Base-by-base conservation (phyloP, 2,888 invertebrate genomes). In the Ormyrus labotus region DNA sequence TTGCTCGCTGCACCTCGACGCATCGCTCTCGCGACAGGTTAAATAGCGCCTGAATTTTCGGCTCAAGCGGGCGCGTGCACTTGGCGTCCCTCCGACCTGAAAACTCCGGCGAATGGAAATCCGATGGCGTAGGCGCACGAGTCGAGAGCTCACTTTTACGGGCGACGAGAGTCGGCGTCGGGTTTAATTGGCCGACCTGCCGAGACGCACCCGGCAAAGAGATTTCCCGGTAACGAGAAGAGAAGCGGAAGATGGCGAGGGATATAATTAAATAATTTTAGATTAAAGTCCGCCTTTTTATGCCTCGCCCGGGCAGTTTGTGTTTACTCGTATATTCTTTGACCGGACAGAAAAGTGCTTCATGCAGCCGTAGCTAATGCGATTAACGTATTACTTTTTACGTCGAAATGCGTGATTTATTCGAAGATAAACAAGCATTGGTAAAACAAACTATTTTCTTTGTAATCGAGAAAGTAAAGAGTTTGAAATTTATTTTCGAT, bases 141-240 rank as follows among this genome's bases (percentile, higher is more conserved):
- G 51, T 78, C 53, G 74, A 81, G 71, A 51, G 65, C 74, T 75
- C 65, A 11, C 69, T 78, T 81, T 72, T 74, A 75, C 74, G 67
- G 68, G 34, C 48, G 65, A 61, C 67, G 71, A 78, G 34, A 34
- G 55, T 60, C 55, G 53, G 13, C 67, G 5, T 34, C 45, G 48
- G 8, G 50, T 60, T 61, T 79, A 79, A 74, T 79, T 74, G 73
- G 68, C 67, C 64, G 10, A 9, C 48, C 19, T 11, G 10, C 55
- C 34, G 34, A 3, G 4, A 55, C 11, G 19, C 47, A 3, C 34
- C 34, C 55, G 19, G 19, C 10, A 60, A 58, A 60, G 58, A 65
- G 64, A 51, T 58, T 78, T 63, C 13, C 45, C 13, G 51, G 47
- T 60, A 68, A 75, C 63, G 55, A 63, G 63, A 6, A 60, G 7